A percentile compares a stretch with the other conserved stretches of the same genome.
Conservation (phyloP, 1,140 invertebrate species). For the Trypoxylus dichotomus region DNA sequence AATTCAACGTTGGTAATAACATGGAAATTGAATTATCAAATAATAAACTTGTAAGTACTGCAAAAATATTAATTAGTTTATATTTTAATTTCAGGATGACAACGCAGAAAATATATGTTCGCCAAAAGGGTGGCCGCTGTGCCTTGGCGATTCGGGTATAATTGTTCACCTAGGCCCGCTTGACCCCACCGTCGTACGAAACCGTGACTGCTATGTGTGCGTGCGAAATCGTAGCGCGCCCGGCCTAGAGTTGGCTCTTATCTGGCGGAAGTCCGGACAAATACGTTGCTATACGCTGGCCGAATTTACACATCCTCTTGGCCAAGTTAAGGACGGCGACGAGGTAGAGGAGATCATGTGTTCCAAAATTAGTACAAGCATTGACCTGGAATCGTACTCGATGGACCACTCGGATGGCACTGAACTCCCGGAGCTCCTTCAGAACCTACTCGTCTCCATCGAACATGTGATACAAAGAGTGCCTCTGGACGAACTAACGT, state of each 20-base stretch:
- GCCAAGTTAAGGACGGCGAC: slow-evolving; percentile 26
- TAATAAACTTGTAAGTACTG: background rate
- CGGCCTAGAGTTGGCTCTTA: slow-evolving; percentile 48
- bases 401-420: slow-evolving; percentile 51
- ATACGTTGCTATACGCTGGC: slow-evolving; percentile 48
- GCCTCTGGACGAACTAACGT: slow-evolving; percentile 65
- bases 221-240: slow-evolving; percentile 38
- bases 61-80: background rate
- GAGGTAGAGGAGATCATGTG: slow-evolving; percentile 49
- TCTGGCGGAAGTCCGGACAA: slow-evolving; percentile 46
- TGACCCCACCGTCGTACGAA: slow-evolving; percentile 43
- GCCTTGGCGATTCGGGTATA: slow-evolving; percentile 48
- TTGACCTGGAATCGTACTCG: slow-evolving; percentile 46
- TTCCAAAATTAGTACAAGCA: slow-evolving; percentile 41
- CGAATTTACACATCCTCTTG: slow-evolving; percentile 43
- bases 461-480: slow-evolving; percentile 69
- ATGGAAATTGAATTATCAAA: no score
- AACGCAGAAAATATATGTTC: slow-evolving; percentile 38
- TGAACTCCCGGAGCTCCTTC: slow-evolving; percentile 63
- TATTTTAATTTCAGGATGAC: slow-evolving; percentile 47
- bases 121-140: slow-evolving; percentile 51
- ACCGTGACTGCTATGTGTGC: slow-evolving; percentile 51
- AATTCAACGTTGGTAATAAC: no score
- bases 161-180: slow-evolving; percentile 48
- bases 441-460: slow-evolving; percentile 65